Evolutionary conservation across 1,140 invertebrate species (phyloP).

Genomic region (Spodoptera litura): DNA sequence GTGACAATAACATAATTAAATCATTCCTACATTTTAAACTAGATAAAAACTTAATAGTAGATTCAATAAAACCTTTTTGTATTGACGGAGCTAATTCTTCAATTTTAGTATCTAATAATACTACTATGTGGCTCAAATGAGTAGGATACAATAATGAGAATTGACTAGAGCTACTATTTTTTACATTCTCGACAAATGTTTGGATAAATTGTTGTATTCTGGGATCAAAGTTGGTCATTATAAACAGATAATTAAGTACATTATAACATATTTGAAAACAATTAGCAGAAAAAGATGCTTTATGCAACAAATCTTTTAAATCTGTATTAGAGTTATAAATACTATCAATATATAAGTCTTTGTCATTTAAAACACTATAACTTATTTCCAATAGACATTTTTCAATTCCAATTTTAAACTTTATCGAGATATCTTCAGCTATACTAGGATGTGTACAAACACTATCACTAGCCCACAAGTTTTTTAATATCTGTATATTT

Average conservation of each 20-base stretch:
- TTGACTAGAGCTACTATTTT: conserved; percentile 49
- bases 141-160: conserved; percentile 65
- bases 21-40: conserved; percentile 66
- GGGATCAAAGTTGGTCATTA: conserved; percentile 65
- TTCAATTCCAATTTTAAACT: conserved; percentile 73
- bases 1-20: conserved; percentile 72
- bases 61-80: conserved; percentile 6
- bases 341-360: conserved; percentile 51
- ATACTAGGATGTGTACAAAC: conserved; percentile 37
- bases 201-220: conserved; percentile 63
- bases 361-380: conserved; percentile 54
- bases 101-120: conserved; percentile 71
- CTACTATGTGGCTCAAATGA: conserved; percentile 60
- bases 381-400: conserved; percentile 62
- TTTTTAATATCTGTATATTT: conserved; percentile 57
- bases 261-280: conserved; percentile 75
- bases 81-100: conserved; percentile 51
- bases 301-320: conserved; percentile 59
- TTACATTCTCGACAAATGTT: conserved; percentile 64
- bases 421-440: conserved; percentile 65
- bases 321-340: conserved; percentile 52
- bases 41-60: conserved; percentile 58
- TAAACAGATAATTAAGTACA: conserved; percentile 71
- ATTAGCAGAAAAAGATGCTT: conserved; percentile 59
- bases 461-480: conserved; percentile 48